Evolutionary conservation across 2,888 invertebrate genomes (phyloP), one percentile per base, ranked within the genome.

Genomic region (Lasiommata megera): DNA sequence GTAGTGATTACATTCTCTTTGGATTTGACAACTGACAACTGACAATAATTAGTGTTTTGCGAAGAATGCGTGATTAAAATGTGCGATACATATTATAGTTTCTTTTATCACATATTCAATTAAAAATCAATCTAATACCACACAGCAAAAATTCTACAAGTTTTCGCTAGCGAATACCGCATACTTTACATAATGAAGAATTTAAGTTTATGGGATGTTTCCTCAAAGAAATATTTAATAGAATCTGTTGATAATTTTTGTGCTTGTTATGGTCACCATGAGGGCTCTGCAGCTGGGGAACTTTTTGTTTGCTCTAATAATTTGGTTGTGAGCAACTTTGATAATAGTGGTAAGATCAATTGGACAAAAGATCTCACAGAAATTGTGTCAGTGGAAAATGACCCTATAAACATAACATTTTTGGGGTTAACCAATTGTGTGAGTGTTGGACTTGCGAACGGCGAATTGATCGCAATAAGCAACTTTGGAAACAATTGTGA

Each of bases 331-430:
- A 71, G 64, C 1, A 79, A 78, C 67, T 81, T 77, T 63, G 70
- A 76, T 73, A 71, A 74, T 62, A 69, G 72, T 63, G 82, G 82
- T 55, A 69, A 74, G 61, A 63, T 71, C 40, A 79, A 73, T 23
- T 89, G 89, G 88, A 70, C 61, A 31, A 82, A 73, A 64, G 77
- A 85, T 66, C 65, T 90, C 6, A 71, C 74, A 3, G 68, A 74
- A 28, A 51, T 76, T 47, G 66, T 87, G 16, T 73, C 91, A 76
- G 56, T 84, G 70, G 62, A 92, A 83, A 88, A 85, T 84, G 67
- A 86, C 81, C 84, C 86, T 36, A 68, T 91, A n/a, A 84, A 84
- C 63, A 67, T 88, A 14, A 79, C 84, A 2, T 86, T 77, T 63
- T 70, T 91, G 23, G 72, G 84, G 1, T 71, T 90, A 9, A 72